Evolutionary conservation across 2,113 vertebrate genomes (phyloP).

Genomic region (Sphyrna mokarran): DNA sequence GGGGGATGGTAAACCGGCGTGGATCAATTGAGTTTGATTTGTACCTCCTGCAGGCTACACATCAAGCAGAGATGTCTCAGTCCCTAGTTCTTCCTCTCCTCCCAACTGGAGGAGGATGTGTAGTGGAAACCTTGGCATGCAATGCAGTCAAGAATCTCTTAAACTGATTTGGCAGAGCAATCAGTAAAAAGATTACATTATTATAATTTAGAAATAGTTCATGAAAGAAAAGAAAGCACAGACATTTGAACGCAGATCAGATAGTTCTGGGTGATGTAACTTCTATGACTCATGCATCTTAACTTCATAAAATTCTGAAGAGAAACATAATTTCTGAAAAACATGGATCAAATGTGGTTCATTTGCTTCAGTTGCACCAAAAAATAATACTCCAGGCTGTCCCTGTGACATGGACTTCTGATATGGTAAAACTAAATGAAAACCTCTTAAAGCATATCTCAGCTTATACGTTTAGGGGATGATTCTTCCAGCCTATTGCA

Average conservation of each 20-base stretch:
- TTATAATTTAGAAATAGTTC: background rate
- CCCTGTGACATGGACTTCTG: background rate
- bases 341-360: background rate
- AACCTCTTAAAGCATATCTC: background rate
- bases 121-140: background rate
- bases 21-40: background rate
- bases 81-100: background rate
- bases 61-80: background rate
- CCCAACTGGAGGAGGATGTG: background rate
- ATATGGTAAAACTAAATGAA: background rate
- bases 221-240: background rate
- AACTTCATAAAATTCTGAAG: background rate
- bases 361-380: background rate
- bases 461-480: background rate
- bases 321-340: background rate
- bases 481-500: too few relatives aligned
- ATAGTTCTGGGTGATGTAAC: background rate
- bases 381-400: background rate
- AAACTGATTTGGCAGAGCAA: background rate
- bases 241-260: slow-evolving; percentile 15
- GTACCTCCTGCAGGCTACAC: background rate
- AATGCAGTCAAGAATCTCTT: background rate
- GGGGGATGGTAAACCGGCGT: background rate
- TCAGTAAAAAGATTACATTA: background rate
- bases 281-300: background rate